Evolutionary conservation across 2,797 vertebrate genomes (phyloP), one percentile per base, ranked within the genome.

Genomic region (Nasua narica): DNA sequence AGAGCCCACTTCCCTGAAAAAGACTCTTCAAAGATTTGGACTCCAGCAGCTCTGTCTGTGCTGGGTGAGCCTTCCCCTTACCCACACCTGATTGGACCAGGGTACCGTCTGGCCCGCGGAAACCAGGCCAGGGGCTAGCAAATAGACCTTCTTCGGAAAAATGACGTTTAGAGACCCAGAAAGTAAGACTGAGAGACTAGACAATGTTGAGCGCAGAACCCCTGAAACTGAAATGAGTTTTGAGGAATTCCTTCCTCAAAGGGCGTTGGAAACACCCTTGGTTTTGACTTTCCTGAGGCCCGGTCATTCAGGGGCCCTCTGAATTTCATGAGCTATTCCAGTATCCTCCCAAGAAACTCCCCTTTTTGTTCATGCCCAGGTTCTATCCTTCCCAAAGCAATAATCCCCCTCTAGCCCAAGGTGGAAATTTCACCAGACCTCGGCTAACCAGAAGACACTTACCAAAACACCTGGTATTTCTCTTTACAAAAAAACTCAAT

Each of bases 31-130:
- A 0, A 27, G 16, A 16, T 40, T 9, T 65, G 78, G 70, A 48
- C 72, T 40, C 32, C 0, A 0, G 10, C 21, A 4, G 56, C 23
- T 15, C 21, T 0, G 40, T 18, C 5, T 48, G 18, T 25, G 14
- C 27, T 7, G 7, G 1, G 54, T 8, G 25, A 74, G 7, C 27
- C 65, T 69, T 4, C 56, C 23, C n/a, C 37, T 50, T 8, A 4
- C 43, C 76, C 23, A 35, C 18, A 58, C 27, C 25, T 23, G n/a
- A 19, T 0, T 35, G n/a, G 65, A n/a, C 74, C 77, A 23, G 29
- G 27, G 27, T 43, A 37, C 14, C 3, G 2, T 27, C 19, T 62
- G n/a, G 67, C 6, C 48, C 50, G 5, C 0, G 16, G 52, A 25
- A 65, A 52, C 62, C n/a, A 32, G 21, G 5, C 40, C 70, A 21